Conservation (phyloP, 2,888 invertebrate species). For the Aquatica leii region DNA sequence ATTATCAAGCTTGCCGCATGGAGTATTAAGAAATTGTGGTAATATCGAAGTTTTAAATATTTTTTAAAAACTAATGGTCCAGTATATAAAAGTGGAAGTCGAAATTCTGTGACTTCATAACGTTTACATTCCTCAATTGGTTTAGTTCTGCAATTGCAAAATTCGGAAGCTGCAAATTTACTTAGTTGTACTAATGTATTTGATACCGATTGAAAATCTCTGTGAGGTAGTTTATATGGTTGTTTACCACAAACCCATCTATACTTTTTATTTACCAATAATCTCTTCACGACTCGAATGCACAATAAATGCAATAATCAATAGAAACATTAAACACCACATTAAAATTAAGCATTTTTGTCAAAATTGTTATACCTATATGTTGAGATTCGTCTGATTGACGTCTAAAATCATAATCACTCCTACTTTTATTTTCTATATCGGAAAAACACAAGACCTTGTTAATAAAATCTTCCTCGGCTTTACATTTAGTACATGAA, state of each 20-base stretch:
- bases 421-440: conserved; percentile 18
- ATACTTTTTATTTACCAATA: background rate
- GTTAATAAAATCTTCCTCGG: conserved; percentile 28
- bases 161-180: too few relatives aligned
- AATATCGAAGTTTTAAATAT: too few relatives aligned
- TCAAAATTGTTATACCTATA: conserved; percentile 33
- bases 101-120: too few relatives aligned
- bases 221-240: conserved; percentile 8
- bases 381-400: conserved; percentile 38
- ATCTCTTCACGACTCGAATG: conserved; percentile 29
- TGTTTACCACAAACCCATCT: conserved; percentile 11
- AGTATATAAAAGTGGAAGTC: too few relatives aligned
- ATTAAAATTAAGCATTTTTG: conserved; percentile 40
- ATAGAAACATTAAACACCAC: conserved; percentile 41
- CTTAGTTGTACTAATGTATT: too few relatives aligned
- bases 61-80: too few relatives aligned
- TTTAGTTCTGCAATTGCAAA: too few relatives aligned
- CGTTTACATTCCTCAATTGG: too few relatives aligned
- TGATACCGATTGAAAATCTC: too few relatives aligned
- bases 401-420: conserved; percentile 23
- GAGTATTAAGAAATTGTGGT: too few relatives aligned
- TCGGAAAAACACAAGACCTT: conserved; percentile 32
- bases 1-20: too few relatives aligned
- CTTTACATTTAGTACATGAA: conserved; percentile 41
- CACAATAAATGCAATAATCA: conserved; percentile 39